Base-by-base conservation (phyloP, 2,113 vertebrate genomes). In the Pollimyrus isidori region DNA sequence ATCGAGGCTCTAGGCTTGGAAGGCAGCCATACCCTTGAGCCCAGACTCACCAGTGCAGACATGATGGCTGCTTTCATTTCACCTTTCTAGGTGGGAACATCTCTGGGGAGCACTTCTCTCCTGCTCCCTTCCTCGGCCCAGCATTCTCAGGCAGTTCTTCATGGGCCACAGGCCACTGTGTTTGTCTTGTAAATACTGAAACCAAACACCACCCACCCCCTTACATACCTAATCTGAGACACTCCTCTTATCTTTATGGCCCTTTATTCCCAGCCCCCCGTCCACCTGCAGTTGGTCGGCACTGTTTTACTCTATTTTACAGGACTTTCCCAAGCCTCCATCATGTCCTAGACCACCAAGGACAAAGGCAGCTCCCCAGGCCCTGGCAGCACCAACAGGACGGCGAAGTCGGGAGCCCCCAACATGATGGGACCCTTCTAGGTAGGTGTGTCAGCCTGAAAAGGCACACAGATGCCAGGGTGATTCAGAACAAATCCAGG, bases 281-380 rank as follows among this genome's bases (percentile, higher is more conserved):
- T 65, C 3, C 3, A 11, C 62, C n/a, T 65, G 62, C 9, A 65
- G n/a, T 11, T 26, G n/a, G 23, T n/a, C 42, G 30, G 42, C 45
- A 7, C 19, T 42, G 73, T 10, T 73, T 26, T 45, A 39, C 85
- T 76, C 85, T 52, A 87, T 82, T 89, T 86, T 89, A n/a, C 82
- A 92, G 62, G 93, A 90, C 91, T 90, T 91, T 91, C 92, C 90
- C 87, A 52, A 94, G 95, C 93, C 93, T 92, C 93, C 92, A 91
- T 91, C 92, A 98, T 98, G 98, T 98, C 97, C 94, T 97, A 98
- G 94, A 95, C 96, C 87, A 90, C 96, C 94, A 97, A 97, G 94
- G 97, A 96, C 90, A 97, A 98, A 94, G 96, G 93, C 0, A 92
- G 90, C 0, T 92, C 93, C 46, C 93, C 95, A 0, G 94, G 95